Percentiles rank a stretch among this genome's conserved stretches.
Conservation (phyloP, 2,113 vertebrate genomes). For the Siniperca chuatsi region DNA sequence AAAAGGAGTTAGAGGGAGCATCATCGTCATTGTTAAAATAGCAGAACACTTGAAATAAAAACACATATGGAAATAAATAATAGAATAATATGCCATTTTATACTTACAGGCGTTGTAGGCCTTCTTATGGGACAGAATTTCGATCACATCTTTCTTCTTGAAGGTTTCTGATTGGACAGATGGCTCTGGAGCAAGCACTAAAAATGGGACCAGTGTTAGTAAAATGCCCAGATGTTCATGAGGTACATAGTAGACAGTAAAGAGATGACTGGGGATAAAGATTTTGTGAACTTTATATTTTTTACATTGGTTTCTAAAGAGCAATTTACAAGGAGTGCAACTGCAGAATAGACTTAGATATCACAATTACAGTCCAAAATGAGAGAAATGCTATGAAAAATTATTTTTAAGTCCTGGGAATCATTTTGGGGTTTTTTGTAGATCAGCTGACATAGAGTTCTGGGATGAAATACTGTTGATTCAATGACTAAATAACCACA, state of each 20-base stretch:
- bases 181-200: constrained; percentile 89
- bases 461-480: background rate
- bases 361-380: background rate
- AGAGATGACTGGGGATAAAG: background rate
- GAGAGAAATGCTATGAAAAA: background rate
- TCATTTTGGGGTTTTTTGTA: background rate
- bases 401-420: background rate
- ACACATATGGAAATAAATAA: too few species aligned
- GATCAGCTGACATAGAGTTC: background rate
- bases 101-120: constrained; percentile 97
- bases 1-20: background rate
- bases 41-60: background rate
- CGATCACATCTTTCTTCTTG: constrained; percentile 97
- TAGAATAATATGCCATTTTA: background rate
- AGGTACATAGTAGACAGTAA: background rate
- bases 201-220: constrained; percentile 73
- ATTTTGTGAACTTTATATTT: background rate
- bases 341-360: background rate
- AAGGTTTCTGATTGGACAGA: constrained; percentile 88
- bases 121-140: constrained; percentile 98
- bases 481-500: constrained; percentile 7
- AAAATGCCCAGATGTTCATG: background rate
- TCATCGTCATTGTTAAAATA: background rate
- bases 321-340: background rate
- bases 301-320: background rate